A percentile compares a stretch with the other conserved stretches of the same genome.
These are phyloP conservation scores for Lagopus muta DNA, from an alignment of 2,113 vertebrate species.

Conservation along the genomic window DNA sequence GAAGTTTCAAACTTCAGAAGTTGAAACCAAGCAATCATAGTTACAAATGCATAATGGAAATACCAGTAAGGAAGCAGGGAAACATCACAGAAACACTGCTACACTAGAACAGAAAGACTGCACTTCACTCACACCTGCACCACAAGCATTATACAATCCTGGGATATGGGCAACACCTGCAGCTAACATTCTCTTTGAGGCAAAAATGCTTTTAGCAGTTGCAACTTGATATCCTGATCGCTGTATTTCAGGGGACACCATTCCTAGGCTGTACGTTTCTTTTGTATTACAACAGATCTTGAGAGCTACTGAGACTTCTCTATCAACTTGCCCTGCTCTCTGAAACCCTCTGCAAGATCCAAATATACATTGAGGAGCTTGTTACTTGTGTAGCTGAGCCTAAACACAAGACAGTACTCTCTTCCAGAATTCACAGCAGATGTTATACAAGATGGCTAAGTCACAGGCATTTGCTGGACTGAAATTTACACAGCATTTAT, in stretches of 20 bases:
- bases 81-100: not conserved
- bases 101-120: not conserved
- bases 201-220: slow-evolving; percentile 4
- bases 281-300: not conserved
- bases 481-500: not conserved
- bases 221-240: not conserved
- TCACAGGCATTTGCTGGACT: not conserved
- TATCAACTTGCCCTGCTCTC: not conserved
- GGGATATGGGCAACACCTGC: not conserved
- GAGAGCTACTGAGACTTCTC: not conserved
- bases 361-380: accelerated
- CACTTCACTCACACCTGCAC: not conserved
- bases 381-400: not conserved
- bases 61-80: not conserved
- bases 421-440: not conserved
- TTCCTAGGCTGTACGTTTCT: not conserved
- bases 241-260: not conserved
- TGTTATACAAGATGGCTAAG: not conserved
- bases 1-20: not conserved
- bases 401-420: accelerated
- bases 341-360: not conserved
- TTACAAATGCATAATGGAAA: not conserved
- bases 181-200: not conserved
- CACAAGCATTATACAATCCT: not conserved
- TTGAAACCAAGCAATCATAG: not conserved